Base-by-base conservation (phyloP, 2,888 invertebrate species). In the Erebia epiphron region DNA sequence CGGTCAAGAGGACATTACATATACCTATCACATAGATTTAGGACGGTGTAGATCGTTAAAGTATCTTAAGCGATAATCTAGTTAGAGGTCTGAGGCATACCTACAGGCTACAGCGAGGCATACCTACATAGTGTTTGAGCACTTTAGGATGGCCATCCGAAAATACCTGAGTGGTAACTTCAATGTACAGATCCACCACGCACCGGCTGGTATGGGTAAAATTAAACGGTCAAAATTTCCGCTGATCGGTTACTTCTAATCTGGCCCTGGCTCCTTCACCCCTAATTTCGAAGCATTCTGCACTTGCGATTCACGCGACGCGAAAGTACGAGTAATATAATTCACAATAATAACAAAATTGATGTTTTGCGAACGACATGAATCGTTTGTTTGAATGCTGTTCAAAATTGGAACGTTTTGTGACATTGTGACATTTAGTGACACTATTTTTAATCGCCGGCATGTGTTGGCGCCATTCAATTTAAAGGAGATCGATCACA, bases 351-450 rank as follows among this genome's bases (percentile, higher is more conserved):
- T 75, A 81, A 81, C 79, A 79, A 76, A 79, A 79, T 76, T 80
- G 81, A 83, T 82, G 52, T 82, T 77, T 80, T 81, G 84, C 71
- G 84, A 84, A 88, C 84, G 86, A 89, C 89, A 89, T 79, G 71
- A 78, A 80, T 86, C 88, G 84, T 86, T 90, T 89, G 90, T 90
- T 90, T 88, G 35, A 35, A 35, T 35, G 85, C 76, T 79, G 79
- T 87, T 90, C 80, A 85, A 87, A 90, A 86, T 86, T 89, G 80
- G 88, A 90, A 90, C 87, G 82, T 79, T 82, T 79, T 73, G 65
- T 73, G 71, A 14, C 79, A 79, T 79, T 79, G 54, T 86, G 90
- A 85, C 86, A 85, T 85, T 86, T 84, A 75, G 73, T 75, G 70
- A 58, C 74, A 81, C 89, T 91, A 91, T 91, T 90, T 90, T 86